phyloP scores from a whole-genome alignment of 2,888 invertebrate genomes.

The Leptopterna dolabrata region DNA sequence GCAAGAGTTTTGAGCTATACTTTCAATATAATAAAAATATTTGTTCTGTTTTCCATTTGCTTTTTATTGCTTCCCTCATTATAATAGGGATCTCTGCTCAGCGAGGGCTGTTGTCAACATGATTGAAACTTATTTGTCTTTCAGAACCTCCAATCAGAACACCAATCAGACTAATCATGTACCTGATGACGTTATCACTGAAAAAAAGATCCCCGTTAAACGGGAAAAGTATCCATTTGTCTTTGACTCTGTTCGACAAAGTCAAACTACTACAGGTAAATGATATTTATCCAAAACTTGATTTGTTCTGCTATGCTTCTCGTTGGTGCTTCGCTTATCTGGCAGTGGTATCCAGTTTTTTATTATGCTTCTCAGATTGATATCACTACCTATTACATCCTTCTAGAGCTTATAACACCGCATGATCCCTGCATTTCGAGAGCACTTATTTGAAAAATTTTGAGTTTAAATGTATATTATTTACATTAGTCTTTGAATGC shows the following conservation, averaged over 20 bases:
- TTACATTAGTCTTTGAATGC: too few relatives aligned
- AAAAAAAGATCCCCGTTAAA: constrained; percentile 62
- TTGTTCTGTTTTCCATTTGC: background rate
- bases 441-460: too few relatives aligned
- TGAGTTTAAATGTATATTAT: too few relatives aligned
- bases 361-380: too few relatives aligned
- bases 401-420: too few relatives aligned
- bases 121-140: constrained; percentile 6
- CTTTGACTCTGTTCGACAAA: constrained; percentile 81
- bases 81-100: background rate
- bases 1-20: too few relatives aligned
- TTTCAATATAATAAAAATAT: background rate
- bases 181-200: constrained; percentile 12
- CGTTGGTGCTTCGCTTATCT: background rate
- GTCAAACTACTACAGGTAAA: constrained; percentile 75
- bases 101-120: background rate
- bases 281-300: background rate
- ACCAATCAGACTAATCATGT: background rate
- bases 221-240: constrained; percentile 83
- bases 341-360: background rate
- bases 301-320: background rate
- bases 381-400: too few relatives aligned
- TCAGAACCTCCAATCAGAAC: constrained; percentile 20
- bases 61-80: background rate
- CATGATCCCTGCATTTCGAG: too few relatives aligned